Evolutionary conservation across 2,888 invertebrate species (phyloP), one percentile per base, ranked within the genome.

Genomic region (Chouioia cunea): DNA sequence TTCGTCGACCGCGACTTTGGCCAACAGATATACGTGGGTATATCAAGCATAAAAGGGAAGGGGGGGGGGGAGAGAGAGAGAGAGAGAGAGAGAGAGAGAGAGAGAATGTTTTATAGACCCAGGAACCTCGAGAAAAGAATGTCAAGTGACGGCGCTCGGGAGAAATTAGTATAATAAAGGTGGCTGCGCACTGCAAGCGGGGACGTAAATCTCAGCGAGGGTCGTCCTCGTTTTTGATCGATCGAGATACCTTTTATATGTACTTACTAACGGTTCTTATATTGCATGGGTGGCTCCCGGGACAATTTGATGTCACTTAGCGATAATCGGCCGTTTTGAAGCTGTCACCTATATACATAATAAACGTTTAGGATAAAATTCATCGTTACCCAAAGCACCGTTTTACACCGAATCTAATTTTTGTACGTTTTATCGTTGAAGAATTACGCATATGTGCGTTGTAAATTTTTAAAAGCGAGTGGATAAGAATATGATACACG

Each of bases 121-220:
- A 36, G 36, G 36, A 36, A 36, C 4, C 36, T 36, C 36, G 36
- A 36, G 36, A 36, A 36, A 36, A 36, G 36, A 36, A 36, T 10
- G 36, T 36, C 36, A 36, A 36, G 36, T 84, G 83, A 84, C 84
- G 80, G 80, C 76, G 78, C 80, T 82, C 66, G 54, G 43, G 77
- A 80, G 81, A 84, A 83, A 85, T 84, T 85, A 84, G 83, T 83
- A 84, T 85, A 83, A 85, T 84, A 85, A 85, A 83, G 80, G 77
- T 77, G 76, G 71, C 56, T 64, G 63, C 46, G 67, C 54, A 52
- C 57, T n/a, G 44, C 69, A 10, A 6, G 70, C 68, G 74, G 79
- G 81, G 82, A 79, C 81, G 82, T 84, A 83, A 84, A 84, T 84
- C 80, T 77, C 76, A 56, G 66, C 73, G 73, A 76, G 77, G 76